These are phyloP conservation scores for Bombus huntii DNA, from an alignment of 1,140 invertebrate genomes.

Conservation along the genomic window DNA sequence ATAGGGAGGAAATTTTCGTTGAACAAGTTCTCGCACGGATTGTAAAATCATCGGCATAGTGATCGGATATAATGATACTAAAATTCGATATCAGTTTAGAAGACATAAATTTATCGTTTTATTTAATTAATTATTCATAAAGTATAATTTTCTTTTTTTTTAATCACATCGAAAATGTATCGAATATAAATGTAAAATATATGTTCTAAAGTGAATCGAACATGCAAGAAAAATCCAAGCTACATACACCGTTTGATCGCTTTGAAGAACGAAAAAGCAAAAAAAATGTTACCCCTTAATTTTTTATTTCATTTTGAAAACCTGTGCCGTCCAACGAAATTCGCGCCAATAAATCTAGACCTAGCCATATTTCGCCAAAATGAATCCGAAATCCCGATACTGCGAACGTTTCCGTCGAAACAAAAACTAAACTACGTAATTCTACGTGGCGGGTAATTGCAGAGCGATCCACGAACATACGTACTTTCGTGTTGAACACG, in stretches of 20 bases:
- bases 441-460: neutral
- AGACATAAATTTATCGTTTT: too few relatives aligned
- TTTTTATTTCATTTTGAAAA: neutral
- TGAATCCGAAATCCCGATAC: neutral
- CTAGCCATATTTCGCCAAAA: neutral
- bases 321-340: neutral
- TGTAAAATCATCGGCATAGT: too few relatives aligned
- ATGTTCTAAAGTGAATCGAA: too few relatives aligned
- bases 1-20: too few relatives aligned
- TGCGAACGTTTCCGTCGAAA: neutral
- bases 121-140: too few relatives aligned
- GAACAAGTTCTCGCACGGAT: too few relatives aligned
- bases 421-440: neutral
- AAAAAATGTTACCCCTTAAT: neutral
- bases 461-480: neutral
- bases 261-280: neutral
- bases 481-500: neutral
- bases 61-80: too few relatives aligned
- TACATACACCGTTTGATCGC: neutral
- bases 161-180: too few relatives aligned
- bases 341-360: neutral
- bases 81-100: too few relatives aligned
- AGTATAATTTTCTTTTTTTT: too few relatives aligned
- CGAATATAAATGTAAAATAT: too few relatives aligned
- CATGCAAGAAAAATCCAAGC: neutral